phyloP scores from a whole-genome alignment of 1,140 invertebrate species.

The Spodoptera litura region DNA sequence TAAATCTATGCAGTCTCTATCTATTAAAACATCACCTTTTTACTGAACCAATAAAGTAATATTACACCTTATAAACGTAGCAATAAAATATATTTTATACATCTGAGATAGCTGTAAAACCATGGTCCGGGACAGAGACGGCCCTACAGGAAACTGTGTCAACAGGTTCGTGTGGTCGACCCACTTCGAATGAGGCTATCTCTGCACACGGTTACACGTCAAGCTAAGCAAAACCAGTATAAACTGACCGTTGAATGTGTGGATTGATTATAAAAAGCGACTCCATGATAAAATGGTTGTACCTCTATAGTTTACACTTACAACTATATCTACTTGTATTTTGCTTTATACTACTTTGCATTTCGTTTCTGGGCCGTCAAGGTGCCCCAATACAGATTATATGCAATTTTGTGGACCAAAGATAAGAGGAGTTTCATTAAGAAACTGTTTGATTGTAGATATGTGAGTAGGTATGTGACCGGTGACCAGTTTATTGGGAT shows the following conservation, averaged over 20 bases:
- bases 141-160: constrained; percentile 57
- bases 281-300: no score
- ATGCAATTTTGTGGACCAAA: constrained; percentile 28
- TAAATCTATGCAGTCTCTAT: no score
- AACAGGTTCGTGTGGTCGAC: constrained; percentile 63
- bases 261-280: no score
- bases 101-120: background rate
- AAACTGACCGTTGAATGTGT: no score
- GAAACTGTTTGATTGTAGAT: constrained; percentile 24
- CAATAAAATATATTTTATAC: no score
- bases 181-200: constrained; percentile 54
- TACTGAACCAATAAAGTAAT: no score
- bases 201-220: background rate
- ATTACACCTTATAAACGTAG: no score
- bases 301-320: background rate
- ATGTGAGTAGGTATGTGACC: background rate
- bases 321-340: background rate
- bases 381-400: constrained; percentile 32
- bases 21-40: no score
- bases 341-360: constrained; percentile 14
- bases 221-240: background rate
- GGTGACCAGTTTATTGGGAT: background rate
- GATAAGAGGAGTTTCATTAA: constrained; percentile 39
- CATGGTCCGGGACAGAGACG: background rate
- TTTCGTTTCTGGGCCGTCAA: constrained; percentile 30